A percentile compares a stretch with the other conserved stretches of the same genome.
These are phyloP conservation scores for Tachysurus vachellii DNA, from an alignment of 2,113 vertebrate species.

Conservation along the genomic window DNA sequence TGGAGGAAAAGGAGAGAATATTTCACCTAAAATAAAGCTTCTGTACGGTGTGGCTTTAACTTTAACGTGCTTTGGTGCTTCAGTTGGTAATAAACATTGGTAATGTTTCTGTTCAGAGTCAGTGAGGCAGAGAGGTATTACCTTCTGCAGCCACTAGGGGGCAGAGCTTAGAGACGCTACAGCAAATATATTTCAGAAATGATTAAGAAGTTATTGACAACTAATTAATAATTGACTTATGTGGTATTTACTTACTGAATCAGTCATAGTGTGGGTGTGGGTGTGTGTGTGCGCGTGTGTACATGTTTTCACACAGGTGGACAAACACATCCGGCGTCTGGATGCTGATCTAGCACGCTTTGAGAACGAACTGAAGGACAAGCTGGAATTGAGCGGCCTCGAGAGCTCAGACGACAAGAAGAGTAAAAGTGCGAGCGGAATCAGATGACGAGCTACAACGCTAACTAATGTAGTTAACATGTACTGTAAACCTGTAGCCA, in stretches of 20 bases:
- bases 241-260: neutral
- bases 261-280: neutral
- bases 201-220: neutral
- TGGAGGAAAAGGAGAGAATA: neutral
- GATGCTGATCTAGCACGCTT: conserved; percentile 96
- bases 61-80: neutral
- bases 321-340: conserved; percentile 93
- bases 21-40: neutral
- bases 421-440: conserved; percentile 34
- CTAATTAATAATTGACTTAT: neutral
- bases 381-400: conserved; percentile 61
- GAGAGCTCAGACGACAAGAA: conserved; percentile 78
- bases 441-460: neutral
- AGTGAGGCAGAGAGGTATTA: neutral
- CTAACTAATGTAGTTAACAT: neutral
- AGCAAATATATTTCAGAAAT: neutral
- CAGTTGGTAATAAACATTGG: neutral
- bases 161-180: neutral
- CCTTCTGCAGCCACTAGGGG: neutral
- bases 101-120: neutral
- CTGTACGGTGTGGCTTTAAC: neutral
- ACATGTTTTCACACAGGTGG: conserved; percentile 75
- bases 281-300: neutral
- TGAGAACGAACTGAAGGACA: conserved; percentile 95
- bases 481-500: neutral